Conservation (phyloP, 2,888 invertebrate species). For the Athalia cordata region DNA sequence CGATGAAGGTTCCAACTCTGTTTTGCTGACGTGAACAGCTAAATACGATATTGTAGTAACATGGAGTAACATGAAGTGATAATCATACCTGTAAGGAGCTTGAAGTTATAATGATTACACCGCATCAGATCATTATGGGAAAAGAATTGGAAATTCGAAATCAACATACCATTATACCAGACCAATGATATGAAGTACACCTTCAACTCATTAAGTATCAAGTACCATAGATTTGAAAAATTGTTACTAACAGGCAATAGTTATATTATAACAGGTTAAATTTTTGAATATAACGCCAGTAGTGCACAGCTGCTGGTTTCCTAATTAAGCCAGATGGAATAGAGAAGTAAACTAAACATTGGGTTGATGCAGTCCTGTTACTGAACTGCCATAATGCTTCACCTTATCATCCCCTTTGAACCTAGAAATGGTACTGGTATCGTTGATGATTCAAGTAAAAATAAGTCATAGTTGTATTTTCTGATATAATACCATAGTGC, state of each 20-base stretch:
- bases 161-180: slow-evolving; percentile 10
- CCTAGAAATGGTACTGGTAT: slow-evolving; percentile 60
- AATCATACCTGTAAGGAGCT: slow-evolving; percentile 33
- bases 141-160: not conserved
- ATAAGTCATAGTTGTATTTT: slow-evolving; percentile 60
- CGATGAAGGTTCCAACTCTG: slow-evolving; percentile 31
- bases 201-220: not conserved
- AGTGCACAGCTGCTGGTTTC: slow-evolving; percentile 33
- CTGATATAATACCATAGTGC: slow-evolving; percentile 55
- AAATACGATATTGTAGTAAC: slow-evolving; percentile 26
- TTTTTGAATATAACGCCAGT: slow-evolving; percentile 21
- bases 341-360: slow-evolving; percentile 1
- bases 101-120: slow-evolving; percentile 32
- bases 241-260: slow-evolving; percentile 13
- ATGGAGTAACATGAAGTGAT: slow-evolving; percentile 5
- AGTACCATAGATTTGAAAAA: slow-evolving; percentile 23
- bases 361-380: not conserved
- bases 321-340: slow-evolving; percentile 21
- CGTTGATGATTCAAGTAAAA: slow-evolving; percentile 59
- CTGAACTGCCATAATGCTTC: slow-evolving; percentile 44
- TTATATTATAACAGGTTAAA: slow-evolving; percentile 13
- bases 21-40: slow-evolving; percentile 35
- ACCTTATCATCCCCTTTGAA: slow-evolving; percentile 57
- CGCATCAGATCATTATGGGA: slow-evolving; percentile 9
- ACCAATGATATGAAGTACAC: not conserved